Conservation (phyloP, 1,140 invertebrate genomes). For the Sycophila sp. region DNA sequence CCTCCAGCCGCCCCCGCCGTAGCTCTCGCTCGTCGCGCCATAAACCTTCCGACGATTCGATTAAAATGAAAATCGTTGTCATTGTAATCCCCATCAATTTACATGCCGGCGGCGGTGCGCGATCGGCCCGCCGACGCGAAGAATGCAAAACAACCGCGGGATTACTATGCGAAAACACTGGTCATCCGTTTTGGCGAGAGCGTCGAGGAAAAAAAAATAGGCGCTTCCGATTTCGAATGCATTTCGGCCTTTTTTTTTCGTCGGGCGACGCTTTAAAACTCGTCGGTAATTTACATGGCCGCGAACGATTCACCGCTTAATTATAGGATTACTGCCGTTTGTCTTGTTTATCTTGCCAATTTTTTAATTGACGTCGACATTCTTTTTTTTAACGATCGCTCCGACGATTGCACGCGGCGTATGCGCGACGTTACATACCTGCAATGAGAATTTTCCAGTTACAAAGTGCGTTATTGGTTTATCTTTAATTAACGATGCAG, state of each 20-base stretch:
- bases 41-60: constrained; percentile 29
- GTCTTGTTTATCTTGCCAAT: no score
- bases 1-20: background rate
- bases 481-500: no score
- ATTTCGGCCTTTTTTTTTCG: background rate
- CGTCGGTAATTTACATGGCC: no score
- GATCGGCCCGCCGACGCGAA: background rate
- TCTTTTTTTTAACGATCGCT: no score
- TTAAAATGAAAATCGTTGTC: constrained; percentile 33
- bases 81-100: constrained; percentile 37
- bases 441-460: no score
- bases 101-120: constrained; percentile 31
- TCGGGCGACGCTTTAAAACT: background rate
- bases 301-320: no score
- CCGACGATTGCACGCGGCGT: no score
- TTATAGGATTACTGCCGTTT: no score
- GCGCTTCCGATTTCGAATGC: background rate
- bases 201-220: background rate
- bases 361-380: no score
- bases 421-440: no score
- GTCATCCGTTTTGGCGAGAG: constrained; percentile 5
- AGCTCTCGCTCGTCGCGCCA: constrained; percentile 13
- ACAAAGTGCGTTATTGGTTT: no score
- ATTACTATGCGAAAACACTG: constrained; percentile 22
- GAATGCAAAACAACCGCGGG: constrained; percentile 24